Evolutionary conservation across 2,113 vertebrate species (phyloP).

Genomic region (Dicerorhinus sumatrensis): DNA sequence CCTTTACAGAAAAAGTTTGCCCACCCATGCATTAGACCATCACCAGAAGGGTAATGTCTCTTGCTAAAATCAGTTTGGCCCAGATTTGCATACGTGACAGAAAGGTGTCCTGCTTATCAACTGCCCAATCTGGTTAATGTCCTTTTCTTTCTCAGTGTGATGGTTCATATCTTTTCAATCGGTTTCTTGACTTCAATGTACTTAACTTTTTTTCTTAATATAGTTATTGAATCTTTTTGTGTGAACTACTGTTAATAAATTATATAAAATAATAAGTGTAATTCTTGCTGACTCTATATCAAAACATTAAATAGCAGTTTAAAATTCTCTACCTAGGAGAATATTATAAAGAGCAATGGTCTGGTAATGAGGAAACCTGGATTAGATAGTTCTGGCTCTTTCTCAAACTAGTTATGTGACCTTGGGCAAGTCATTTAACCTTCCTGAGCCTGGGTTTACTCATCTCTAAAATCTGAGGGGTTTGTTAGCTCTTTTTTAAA

Average conservation of each 20-base stretch:
- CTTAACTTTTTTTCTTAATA: constrained; percentile 4
- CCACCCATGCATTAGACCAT: background rate
- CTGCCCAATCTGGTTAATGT: background rate
- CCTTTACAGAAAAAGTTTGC: background rate
- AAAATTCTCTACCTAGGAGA: background rate
- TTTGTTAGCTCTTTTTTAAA: background rate
- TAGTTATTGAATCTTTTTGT: background rate
- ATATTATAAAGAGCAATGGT: background rate
- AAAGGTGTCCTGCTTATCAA: background rate
- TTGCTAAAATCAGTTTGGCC: background rate
- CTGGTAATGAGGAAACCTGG: background rate
- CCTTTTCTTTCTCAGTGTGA: constrained; percentile 29
- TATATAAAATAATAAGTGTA: background rate
- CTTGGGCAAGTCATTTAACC: background rate
- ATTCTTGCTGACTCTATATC: background rate
- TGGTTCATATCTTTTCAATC: background rate
- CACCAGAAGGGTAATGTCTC: background rate
- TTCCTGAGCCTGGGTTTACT: background rate
- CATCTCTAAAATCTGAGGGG: background rate
- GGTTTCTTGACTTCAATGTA: background rate
- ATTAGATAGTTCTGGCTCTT: background rate
- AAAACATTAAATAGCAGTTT: background rate
- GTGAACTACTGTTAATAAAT: background rate
- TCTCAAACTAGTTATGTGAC: background rate
- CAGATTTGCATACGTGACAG: background rate